Percentiles rank a stretch among this genome's conserved stretches.
These are phyloP conservation scores for Cephus spinipes DNA, from an alignment of 2,888 invertebrate species.

Conservation along the genomic window DNA sequence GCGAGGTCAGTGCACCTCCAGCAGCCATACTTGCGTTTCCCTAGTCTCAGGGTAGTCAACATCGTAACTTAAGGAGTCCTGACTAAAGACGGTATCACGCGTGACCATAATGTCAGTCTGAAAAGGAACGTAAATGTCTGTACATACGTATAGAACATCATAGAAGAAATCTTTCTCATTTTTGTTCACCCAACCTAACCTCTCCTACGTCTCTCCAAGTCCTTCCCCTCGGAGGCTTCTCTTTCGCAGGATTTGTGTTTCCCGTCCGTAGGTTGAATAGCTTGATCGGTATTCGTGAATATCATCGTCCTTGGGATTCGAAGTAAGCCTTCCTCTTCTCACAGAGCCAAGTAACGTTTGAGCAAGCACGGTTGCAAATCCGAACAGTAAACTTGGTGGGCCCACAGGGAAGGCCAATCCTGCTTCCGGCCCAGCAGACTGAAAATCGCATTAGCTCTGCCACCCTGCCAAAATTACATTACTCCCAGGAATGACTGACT, in stretches of 20 bases:
- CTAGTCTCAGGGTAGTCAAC: neutral
- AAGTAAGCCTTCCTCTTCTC: neutral
- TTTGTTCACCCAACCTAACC: neutral
- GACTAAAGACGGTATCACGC: neutral
- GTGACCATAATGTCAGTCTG: neutral
- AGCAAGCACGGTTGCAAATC: neutral
- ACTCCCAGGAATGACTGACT: neutral
- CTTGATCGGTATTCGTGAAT: neutral
- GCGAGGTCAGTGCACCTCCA: constrained; percentile 35
- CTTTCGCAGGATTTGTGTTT: neutral
- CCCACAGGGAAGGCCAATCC: constrained; percentile 27
- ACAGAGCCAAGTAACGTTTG: neutral
- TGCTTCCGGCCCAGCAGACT: constrained; percentile 31
- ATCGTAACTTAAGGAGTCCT: neutral
- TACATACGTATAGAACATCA: neutral
- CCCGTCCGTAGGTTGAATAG: neutral
- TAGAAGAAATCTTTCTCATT: neutral
- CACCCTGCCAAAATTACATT: neutral
- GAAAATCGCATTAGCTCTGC: constrained; percentile 30
- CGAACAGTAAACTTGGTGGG: neutral
- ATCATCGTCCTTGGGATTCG: neutral
- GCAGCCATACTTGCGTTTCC: constrained; percentile 30
- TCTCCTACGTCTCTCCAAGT: neutral
- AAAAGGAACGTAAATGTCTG: neutral
- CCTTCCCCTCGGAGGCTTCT: too few relatives aligned